These are phyloP conservation scores for Hemicentrotus pulcherrimus DNA, from an alignment of 35 echinoderm and acorn worm species.

Conservation along the genomic window DNA sequence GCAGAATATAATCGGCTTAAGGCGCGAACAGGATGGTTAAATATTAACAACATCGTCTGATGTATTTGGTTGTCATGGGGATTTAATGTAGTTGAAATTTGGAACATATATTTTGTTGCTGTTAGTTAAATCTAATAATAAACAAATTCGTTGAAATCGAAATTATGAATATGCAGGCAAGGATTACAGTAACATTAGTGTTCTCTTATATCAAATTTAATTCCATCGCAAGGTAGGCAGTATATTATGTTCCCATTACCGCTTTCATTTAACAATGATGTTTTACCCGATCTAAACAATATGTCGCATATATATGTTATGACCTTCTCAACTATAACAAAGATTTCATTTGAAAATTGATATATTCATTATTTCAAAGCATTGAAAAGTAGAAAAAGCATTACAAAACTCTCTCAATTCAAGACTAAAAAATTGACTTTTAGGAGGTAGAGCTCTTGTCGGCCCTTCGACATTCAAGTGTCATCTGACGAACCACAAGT, in stretches of 20 bases:
- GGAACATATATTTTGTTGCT: too few species aligned
- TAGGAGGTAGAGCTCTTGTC: neutral
- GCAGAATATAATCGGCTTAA: neutral
- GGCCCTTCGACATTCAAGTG: neutral
- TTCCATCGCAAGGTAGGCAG: too few species aligned
- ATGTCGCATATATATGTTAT: neutral
- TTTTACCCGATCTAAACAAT: too few species aligned
- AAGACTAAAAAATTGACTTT: neutral
- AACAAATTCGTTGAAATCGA: too few species aligned
- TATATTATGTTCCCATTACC: too few species aligned
- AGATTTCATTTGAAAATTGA: neutral
- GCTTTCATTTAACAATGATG: too few species aligned
- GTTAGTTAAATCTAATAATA: too few species aligned
- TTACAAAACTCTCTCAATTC: neutral
- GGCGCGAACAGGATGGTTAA: neutral
- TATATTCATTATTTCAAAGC: neutral
- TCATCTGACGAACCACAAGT: neutral
- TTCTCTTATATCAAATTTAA: too few species aligned
- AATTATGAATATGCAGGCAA: too few species aligned
- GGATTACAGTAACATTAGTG: too few species aligned
- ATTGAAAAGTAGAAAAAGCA: neutral
- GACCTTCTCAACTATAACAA: neutral
- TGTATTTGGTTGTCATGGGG: neutral
- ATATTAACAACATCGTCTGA: neutral
- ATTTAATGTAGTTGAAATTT: neutral